Percentiles rank a stretch among this genome's conserved stretches.
Evolutionary conservation across 2,888 invertebrate species (phyloP).

Genomic region (Xylophagus ater): DNA sequence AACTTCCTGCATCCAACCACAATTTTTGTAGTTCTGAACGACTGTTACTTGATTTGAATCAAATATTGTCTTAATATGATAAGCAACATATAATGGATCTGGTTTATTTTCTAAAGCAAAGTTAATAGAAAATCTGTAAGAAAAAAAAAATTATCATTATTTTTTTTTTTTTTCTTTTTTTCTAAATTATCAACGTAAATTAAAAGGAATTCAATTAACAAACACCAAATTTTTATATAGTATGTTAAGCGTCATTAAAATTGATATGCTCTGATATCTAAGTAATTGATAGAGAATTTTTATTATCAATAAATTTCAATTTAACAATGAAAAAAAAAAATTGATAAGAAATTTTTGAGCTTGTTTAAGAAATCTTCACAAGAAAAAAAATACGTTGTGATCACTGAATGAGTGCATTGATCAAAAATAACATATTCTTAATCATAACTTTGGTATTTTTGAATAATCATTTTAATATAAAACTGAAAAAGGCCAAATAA

Average conservation of each 20-base stretch:
- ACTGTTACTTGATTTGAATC: constrained; percentile 22
- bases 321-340: no score
- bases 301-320: no score
- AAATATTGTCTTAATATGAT: constrained; percentile 29
- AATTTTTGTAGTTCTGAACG: constrained; percentile 30
- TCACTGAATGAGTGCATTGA: no score
- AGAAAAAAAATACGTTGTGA: no score
- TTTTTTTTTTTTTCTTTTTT: neutral
- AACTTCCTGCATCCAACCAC: constrained; percentile 13
- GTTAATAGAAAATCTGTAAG: constrained; percentile 35
- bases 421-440: no score
- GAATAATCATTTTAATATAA: no score
- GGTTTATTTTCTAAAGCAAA: constrained; percentile 30
- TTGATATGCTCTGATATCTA: neutral
- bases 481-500: no score
- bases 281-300: no score
- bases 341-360: no score
- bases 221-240: neutral
- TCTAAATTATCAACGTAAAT: neutral
- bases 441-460: no score
- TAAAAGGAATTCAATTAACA: neutral
- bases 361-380: no score
- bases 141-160: constrained; percentile 3
- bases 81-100: constrained; percentile 28
- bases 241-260: neutral